Conservation (phyloP, 1,140 invertebrate genomes). For the Drosophila quadrilineata region DNA sequence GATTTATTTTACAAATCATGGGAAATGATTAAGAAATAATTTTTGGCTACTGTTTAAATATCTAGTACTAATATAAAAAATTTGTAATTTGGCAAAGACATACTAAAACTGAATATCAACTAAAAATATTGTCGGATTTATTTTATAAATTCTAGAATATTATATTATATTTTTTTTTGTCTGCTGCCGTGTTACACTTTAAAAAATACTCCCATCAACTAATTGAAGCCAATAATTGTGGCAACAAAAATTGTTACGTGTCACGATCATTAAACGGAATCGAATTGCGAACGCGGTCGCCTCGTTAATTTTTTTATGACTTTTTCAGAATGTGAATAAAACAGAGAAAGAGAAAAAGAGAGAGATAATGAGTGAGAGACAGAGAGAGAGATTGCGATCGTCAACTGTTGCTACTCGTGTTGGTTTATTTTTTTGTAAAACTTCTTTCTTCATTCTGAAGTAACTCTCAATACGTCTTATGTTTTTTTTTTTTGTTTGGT, state of each 20-base stretch:
- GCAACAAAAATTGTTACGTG: slow-evolving; percentile 42
- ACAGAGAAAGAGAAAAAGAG: neutral
- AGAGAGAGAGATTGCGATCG: neutral
- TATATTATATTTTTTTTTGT: neutral
- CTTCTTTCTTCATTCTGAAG: slow-evolving; percentile 7
- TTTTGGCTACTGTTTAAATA: too few species aligned
- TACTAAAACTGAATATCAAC: too few species aligned
- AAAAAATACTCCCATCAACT: slow-evolving; percentile 10
- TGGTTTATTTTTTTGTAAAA: slow-evolving; percentile 10
- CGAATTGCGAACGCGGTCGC: slow-evolving; percentile 29
- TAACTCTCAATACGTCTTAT: slow-evolving; percentile 7
- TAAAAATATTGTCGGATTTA: too few species aligned
- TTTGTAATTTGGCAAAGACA: too few species aligned
- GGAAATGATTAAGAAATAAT: too few species aligned
- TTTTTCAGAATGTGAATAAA: neutral
- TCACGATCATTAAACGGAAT: slow-evolving; percentile 31
- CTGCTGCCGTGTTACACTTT: neutral
- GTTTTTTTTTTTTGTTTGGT: too few species aligned
- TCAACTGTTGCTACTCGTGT: slow-evolving; percentile 48
- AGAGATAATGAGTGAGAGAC: neutral
- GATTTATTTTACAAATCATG: too few species aligned
- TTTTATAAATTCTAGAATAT: neutral
- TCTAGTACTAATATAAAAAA: too few species aligned
- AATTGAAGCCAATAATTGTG: slow-evolving; percentile 37
- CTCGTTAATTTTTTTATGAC: slow-evolving; percentile 44